Conservation (phyloP, 2,888 invertebrate species). For the Apantesis nais region DNA sequence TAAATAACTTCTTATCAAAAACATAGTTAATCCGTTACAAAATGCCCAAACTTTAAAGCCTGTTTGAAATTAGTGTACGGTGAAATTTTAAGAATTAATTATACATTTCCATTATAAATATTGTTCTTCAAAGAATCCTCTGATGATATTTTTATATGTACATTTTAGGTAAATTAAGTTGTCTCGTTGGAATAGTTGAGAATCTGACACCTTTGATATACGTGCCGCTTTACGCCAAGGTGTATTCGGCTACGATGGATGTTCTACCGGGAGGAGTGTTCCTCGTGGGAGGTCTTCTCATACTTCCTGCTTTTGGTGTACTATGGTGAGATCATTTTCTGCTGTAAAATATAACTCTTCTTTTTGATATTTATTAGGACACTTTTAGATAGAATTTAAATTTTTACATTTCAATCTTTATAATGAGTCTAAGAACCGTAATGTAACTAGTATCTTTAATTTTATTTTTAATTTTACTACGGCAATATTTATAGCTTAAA, state of each 20-base stretch:
- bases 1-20: neutral
- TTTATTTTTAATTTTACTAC: too few species aligned
- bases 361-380: neutral
- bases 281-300: constrained; percentile 87
- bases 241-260: constrained; percentile 88
- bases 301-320: constrained; percentile 87
- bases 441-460: too few species aligned
- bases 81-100: too few species aligned
- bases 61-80: too few species aligned
- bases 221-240: constrained; percentile 88
- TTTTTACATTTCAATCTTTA: too few species aligned
- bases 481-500: too few species aligned
- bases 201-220: constrained; percentile 89
- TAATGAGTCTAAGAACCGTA: too few species aligned
- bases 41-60: neutral
- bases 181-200: constrained; percentile 87
- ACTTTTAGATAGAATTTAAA: neutral
- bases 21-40: neutral
- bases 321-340: constrained; percentile 77
- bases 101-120: neutral
- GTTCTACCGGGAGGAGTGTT: constrained; percentile 89
- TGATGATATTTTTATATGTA: neutral
- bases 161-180: constrained; percentile 88
- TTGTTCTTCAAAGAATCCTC: neutral
- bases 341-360: neutral